Base-by-base conservation (phyloP, 2,113 vertebrate genomes). In the Aldabrachelys gigantea region DNA sequence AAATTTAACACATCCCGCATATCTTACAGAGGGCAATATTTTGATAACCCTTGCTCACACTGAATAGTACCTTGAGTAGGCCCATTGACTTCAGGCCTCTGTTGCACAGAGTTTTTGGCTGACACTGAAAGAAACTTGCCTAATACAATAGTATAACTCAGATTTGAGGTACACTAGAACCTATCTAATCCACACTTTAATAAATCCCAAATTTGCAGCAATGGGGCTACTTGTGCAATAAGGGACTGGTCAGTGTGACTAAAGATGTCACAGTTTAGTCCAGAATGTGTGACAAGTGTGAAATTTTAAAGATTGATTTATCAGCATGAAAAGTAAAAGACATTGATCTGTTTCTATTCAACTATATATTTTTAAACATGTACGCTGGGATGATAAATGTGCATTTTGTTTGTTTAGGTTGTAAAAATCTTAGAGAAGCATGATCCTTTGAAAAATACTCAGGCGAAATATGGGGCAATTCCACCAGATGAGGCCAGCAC, bases 381-480 rank as follows among this genome's bases (percentile, higher is more conserved):
- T 12, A 5, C 6, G 2, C 50, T 89, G 52, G 87, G 84, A 31
- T 76, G 80, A 78, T 57, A 95, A 44, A 94, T 75, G 16, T 17
- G 24, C 84, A 25, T 94, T 96, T 97, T 53, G n/a, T 94, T 95
- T 94, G 91, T 92, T 81, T 87, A 99, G 99, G 99, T 99, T 97
- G 98, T 99, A 95, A 99, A 99, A 97, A 99, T 99, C 95, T 97
- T 99, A 91, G 99, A 99, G 97, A 99, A 99, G 93, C 99, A 99
- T 3, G 99, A 99, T 88, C 99, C 99, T 53, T 98, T 99, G 96
- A 99, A 98, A 97, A 99, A 98, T 76, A 94, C 88, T 65, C 98
- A 98, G 85, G 98, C 98, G 49, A 98, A 98, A 89, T 99, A 99
- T 0, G 98, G 98, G 14, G 82, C 98, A 41, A 95, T 99, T 94